Percentiles rank a stretch among this genome's conserved stretches.
phyloP scores from a whole-genome alignment of 2,888 invertebrate species.

The Epinotia bilunana region DNA sequence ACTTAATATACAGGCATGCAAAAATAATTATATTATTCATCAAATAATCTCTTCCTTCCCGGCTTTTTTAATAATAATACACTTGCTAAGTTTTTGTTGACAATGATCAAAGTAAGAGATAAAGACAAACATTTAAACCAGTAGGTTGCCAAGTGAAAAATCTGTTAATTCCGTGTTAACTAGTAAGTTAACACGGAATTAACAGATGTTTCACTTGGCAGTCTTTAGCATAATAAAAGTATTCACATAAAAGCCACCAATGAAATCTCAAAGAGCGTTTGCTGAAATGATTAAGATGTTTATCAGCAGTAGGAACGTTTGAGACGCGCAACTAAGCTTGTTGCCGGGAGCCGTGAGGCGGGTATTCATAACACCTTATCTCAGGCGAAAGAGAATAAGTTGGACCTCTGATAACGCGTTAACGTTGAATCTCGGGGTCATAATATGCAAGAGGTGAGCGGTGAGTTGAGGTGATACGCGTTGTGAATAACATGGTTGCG shows the following conservation, averaged over 20 bases:
- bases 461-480: background rate
- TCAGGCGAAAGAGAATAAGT: background rate
- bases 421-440: background rate
- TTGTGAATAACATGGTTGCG: background rate
- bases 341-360: background rate
- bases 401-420: background rate
- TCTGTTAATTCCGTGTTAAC: too few relatives aligned
- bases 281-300: background rate
- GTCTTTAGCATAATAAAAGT: too few relatives aligned
- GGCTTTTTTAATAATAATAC: too few relatives aligned
- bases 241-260: background rate
- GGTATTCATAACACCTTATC: background rate
- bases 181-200: too few relatives aligned
- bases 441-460: background rate
- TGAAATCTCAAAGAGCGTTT: background rate
- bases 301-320: constrained; percentile 1
- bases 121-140: too few relatives aligned
- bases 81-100: too few relatives aligned
- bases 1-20: too few relatives aligned
- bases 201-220: background rate
- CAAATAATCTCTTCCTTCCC: too few relatives aligned
- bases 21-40: too few relatives aligned
- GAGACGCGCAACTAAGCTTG: background rate
- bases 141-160: too few relatives aligned
- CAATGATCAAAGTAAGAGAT: too few relatives aligned